Conservation (phyloP, 2,113 vertebrate genomes). For the Albula glossodonta region DNA sequence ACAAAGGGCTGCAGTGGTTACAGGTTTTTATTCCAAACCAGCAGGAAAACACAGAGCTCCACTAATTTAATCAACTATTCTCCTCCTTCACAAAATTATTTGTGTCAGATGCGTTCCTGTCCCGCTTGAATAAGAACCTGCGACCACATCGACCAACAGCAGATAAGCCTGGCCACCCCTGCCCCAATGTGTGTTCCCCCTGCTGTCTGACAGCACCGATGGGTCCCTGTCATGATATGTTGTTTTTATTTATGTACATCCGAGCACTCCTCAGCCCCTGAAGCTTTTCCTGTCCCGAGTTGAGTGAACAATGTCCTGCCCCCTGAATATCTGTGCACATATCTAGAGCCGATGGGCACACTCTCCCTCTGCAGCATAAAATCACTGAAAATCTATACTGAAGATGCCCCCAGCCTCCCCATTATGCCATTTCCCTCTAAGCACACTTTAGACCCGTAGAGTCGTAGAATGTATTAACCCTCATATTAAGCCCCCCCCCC, state of each 20-base stretch:
- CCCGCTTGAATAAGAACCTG: too few relatives aligned
- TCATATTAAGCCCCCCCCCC: slow-evolving; percentile 43
- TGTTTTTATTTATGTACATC: slow-evolving; percentile 11
- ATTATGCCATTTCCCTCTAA: slow-evolving; percentile 26
- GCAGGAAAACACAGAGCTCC: too few relatives aligned
- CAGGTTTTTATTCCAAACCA: too few relatives aligned
- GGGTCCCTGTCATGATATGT: background rate
- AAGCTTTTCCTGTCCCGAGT: slow-evolving; percentile 57
- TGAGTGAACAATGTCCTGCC: slow-evolving; percentile 9
- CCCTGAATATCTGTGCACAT: slow-evolving; percentile 20
- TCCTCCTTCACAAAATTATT: too few relatives aligned
- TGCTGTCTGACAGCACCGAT: background rate
- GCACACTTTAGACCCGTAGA: slow-evolving; percentile 51
- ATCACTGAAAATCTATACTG: slow-evolving; percentile 33
- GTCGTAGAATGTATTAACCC: slow-evolving; percentile 60
- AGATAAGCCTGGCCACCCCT: background rate
- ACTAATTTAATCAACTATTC: too few relatives aligned
- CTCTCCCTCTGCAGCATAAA: slow-evolving; percentile 22
- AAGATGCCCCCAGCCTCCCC: slow-evolving; percentile 47
- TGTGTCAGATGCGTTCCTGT: too few relatives aligned
- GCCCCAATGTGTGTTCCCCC: background rate
- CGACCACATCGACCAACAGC: too few relatives aligned
- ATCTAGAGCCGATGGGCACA: slow-evolving; percentile 22
- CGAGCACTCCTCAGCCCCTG: slow-evolving; percentile 51
- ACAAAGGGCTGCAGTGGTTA: too few relatives aligned